Conservation (phyloP, 2,113 vertebrate species). For the Scalopus aquaticus region DNA sequence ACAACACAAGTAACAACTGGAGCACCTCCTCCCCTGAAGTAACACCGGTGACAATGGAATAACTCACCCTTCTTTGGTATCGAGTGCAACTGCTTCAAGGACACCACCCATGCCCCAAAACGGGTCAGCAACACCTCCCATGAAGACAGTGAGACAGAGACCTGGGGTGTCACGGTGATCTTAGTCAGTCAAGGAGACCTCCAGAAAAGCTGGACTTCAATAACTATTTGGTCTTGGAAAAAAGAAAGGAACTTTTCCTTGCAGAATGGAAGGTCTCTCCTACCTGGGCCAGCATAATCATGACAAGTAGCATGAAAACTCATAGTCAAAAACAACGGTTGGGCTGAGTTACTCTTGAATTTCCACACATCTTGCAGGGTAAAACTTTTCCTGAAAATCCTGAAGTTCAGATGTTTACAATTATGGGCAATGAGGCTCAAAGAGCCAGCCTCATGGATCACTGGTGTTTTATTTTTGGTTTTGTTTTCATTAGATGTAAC, state of each 20-base stretch:
- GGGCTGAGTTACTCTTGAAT: conserved; percentile 66
- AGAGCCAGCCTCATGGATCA: conserved; percentile 76
- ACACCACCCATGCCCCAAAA: not conserved
- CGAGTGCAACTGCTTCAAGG: conserved; percentile 48
- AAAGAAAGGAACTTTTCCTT: not conserved
- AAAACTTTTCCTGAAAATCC: conserved; percentile 77
- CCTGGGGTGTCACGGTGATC: not conserved
- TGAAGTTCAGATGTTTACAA: conserved; percentile 79
- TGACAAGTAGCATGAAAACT: conserved; percentile 57
- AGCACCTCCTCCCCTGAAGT: conserved; percentile 56
- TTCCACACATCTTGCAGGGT: conserved; percentile 32
- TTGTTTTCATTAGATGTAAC: conserved; percentile 80
- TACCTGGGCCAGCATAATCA: not conserved
- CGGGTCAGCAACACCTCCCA: not conserved
- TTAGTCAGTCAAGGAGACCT: not conserved
- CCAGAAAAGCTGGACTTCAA: not conserved
- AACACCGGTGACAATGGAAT: conserved; percentile 38
- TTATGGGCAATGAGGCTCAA: conserved; percentile 74
- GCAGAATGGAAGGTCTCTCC: not conserved
- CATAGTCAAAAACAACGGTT: conserved; percentile 63
- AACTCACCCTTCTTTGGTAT: conserved; percentile 70
- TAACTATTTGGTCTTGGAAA: not conserved
- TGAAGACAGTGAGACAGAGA: not conserved
- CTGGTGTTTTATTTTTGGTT: conserved; percentile 75
- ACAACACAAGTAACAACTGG: conserved; percentile 50